Conservation (phyloP, 2,888 invertebrate genomes). For the Bugula neritina region DNA sequence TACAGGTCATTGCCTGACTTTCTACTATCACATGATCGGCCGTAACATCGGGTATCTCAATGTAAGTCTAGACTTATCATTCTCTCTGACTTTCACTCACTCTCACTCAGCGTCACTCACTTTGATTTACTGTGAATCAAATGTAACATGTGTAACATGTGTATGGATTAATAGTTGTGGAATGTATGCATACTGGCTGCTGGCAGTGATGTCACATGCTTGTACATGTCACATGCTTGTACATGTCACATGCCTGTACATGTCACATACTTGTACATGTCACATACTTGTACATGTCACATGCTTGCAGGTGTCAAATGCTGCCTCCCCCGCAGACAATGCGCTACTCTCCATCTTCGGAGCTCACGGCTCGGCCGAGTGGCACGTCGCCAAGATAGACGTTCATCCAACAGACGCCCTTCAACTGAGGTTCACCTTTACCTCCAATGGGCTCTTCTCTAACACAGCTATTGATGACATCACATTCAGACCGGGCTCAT, state of each 20-base stretch:
- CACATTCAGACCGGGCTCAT: not conserved
- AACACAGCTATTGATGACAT: conserved; percentile 16
- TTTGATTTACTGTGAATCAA: too few species aligned
- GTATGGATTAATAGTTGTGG: too few species aligned
- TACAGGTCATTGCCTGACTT: conserved; percentile 1
- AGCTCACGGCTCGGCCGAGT: not conserved
- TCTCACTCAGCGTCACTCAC: too few species aligned
- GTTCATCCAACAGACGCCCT: not conserved
- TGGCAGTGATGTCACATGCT: too few species aligned
- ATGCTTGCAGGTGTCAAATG: not conserved
- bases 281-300: too few species aligned
- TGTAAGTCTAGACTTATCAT: not conserved
- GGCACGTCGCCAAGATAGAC: not conserved
- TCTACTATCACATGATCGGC: conserved; percentile 25
- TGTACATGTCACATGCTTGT: too few species aligned
- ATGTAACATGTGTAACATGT: too few species aligned
- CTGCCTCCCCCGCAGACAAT: not conserved
- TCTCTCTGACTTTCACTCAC: too few species aligned
- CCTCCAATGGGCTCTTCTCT: not conserved
- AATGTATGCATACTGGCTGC: too few species aligned
- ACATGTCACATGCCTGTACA: too few species aligned
- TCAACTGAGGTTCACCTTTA: not conserved
- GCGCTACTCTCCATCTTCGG: not conserved
- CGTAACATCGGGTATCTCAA: conserved; percentile 16
- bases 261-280: too few species aligned